phyloP scores from a whole-genome alignment of 2,113 vertebrate species.

The Mola mola region DNA sequence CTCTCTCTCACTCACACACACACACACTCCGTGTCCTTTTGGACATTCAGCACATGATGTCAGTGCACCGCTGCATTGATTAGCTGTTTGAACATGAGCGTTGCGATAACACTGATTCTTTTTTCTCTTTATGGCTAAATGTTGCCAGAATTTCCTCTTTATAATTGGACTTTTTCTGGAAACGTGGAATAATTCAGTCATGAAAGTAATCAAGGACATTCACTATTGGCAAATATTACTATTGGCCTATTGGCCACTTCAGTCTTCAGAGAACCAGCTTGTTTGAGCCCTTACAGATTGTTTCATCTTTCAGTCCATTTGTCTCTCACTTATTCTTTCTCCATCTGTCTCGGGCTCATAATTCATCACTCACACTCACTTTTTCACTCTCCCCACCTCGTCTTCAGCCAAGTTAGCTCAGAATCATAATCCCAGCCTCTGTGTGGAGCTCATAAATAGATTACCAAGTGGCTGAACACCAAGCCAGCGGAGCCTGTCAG shows the following conservation, averaged over 20 bases:
- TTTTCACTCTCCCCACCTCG: constrained; percentile 31
- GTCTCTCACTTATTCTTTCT: constrained; percentile 28
- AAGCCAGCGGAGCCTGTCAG: constrained; percentile 36
- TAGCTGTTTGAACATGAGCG: too few relatives aligned
- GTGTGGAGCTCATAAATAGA: constrained; percentile 45
- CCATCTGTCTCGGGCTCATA: constrained; percentile 45
- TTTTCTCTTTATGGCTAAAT: too few relatives aligned
- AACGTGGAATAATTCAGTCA: too few relatives aligned
- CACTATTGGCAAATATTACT: constrained; percentile 1
- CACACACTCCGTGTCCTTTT: too few relatives aligned
- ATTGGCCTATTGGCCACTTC: not conserved
- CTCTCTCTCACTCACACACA: too few relatives aligned
- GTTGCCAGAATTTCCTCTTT: too few relatives aligned
- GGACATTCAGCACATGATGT: too few relatives aligned
- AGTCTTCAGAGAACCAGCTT: constrained; percentile 19
- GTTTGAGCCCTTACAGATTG: constrained; percentile 40
- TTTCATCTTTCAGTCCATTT: constrained; percentile 38
- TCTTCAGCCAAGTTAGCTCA: constrained; percentile 43
- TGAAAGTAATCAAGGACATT: constrained; percentile 11
- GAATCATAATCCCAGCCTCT: constrained; percentile 44
- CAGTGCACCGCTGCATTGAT: too few relatives aligned
- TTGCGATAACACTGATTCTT: too few relatives aligned
- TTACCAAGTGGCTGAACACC: constrained; percentile 57
- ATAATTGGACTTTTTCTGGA: too few relatives aligned
- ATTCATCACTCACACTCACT: constrained; percentile 36